Conservation (phyloP, 2,888 invertebrate genomes). For the Bellardia pandia region DNA sequence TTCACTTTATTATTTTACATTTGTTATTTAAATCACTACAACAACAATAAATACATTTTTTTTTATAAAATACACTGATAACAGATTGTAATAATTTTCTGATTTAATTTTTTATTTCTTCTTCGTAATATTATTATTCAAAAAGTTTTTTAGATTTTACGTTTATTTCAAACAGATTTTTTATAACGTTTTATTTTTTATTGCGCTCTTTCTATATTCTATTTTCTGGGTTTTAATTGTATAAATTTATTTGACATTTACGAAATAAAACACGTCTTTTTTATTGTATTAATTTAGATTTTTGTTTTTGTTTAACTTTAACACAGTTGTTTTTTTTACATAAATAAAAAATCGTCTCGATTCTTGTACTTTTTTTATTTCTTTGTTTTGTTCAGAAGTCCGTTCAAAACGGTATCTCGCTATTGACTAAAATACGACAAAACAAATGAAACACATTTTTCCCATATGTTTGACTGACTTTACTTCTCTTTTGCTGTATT, state of each 20-base stretch:
- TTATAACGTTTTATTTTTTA: slow-evolving; percentile 14
- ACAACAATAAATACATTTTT: not conserved
- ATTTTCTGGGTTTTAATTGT: slow-evolving; percentile 14
- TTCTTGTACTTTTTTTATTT: slow-evolving; percentile 39
- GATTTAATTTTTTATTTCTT: slow-evolving; percentile 16
- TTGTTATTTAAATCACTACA: slow-evolving; percentile 23
- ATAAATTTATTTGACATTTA: slow-evolving; percentile 57
- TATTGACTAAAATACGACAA: slow-evolving; percentile 76
- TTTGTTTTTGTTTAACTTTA: slow-evolving; percentile 37
- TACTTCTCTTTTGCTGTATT: slow-evolving; percentile 58
- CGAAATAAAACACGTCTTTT: slow-evolving; percentile 45
- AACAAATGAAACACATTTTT: slow-evolving; percentile 73
- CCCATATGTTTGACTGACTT: slow-evolving; percentile 72
- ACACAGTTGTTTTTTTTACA: slow-evolving; percentile 33
- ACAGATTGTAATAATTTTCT: slow-evolving; percentile 49
- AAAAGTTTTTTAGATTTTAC: slow-evolving; percentile 30
- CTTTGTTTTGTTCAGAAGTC: slow-evolving; percentile 64
- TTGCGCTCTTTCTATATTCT: not conserved
- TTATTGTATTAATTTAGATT: slow-evolving; percentile 46
- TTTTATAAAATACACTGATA: slow-evolving; percentile 52
- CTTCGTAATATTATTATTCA: too few relatives aligned
- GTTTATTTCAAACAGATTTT: not conserved
- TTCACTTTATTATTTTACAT: slow-evolving; percentile 48
- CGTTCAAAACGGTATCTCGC: slow-evolving; percentile 77
- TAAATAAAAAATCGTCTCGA: slow-evolving; percentile 27